Base-by-base conservation (phyloP, 2,888 invertebrate species). In the Sisyra terminalis region DNA sequence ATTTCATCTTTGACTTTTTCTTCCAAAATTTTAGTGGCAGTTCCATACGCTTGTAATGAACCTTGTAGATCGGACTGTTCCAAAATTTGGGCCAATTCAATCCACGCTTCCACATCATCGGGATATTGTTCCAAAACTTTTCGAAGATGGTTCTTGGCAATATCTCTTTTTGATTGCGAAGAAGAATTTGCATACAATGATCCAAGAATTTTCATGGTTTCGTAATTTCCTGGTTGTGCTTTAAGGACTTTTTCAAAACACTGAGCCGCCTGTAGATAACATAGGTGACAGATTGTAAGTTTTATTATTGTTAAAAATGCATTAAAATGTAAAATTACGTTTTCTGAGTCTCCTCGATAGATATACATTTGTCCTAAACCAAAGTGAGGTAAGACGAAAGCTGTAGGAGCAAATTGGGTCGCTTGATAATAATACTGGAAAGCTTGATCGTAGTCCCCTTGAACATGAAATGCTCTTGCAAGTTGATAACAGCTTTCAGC, bases 361-460 rank as follows among this genome's bases (percentile, higher is more conserved):
- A 99, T 93, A 59, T 98, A 97, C 94, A 99, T 97, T 63, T 99
- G 98, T 1, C 98, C 98, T 0, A 99, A 70, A 0, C 98, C 98
- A 63, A 92, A 99, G 65, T 93, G 90, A 0, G 98, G 98, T 43
- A 99, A 65, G 1, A 98, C 92, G 67, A 98, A 99, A 57, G 79
- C 82, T 2, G 87, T 73, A 0, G 93, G 86, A 0, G 96, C 93
- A 63, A 96, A 97, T 64, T 98, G 97, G 0, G 97, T 98, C 3
- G 96, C 90, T 62, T 97, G 96, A 59, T 97, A 97, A 59, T 97
- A 97, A 64, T 93, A 93, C 64, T 97, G 96, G 63, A 98, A 98
- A 16, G 98, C 97, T 62, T 97, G 94, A 57, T 97, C 92, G 53
- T 86, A 93, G 57, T 94, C 90, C 0, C 79, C 79, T 61, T 90